phyloP scores from a whole-genome alignment of 2,888 invertebrate species.

The Tetrapedia diversipes region DNA sequence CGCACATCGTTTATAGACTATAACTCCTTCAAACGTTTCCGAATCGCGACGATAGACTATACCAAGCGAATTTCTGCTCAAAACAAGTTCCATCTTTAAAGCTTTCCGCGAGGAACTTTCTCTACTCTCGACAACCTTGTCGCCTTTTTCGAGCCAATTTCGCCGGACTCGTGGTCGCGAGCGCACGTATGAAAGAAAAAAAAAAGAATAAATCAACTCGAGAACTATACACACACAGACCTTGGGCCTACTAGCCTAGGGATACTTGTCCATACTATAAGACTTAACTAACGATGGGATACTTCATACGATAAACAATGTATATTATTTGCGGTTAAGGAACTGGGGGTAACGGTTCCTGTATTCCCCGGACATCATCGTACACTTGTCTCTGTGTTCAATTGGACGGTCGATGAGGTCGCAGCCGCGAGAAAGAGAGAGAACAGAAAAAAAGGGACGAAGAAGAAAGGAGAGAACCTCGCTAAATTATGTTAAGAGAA shows the following conservation, averaged over 20 bases:
- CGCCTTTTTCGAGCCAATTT: constrained; percentile 4
- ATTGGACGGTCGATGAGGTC: constrained; percentile 71
- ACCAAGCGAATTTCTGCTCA: constrained; percentile 38
- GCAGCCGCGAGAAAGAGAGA: constrained; percentile 27
- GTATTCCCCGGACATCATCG: constrained; percentile 78
- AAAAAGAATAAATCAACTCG: constrained; percentile 65
- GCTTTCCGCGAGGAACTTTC: neutral
- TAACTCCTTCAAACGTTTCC: neutral
- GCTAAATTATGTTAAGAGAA: constrained; percentile 33
- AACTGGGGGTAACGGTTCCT: constrained; percentile 78
- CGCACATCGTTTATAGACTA: neutral
- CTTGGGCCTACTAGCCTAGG: constrained; percentile 80
- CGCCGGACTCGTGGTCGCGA: constrained; percentile 45
- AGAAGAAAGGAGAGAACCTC: constrained; percentile 27
- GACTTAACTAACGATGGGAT: constrained; percentile 82
- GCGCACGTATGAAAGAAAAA: constrained; percentile 42
- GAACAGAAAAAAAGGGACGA: constrained; percentile 5
- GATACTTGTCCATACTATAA: constrained; percentile 82
- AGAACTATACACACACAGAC: constrained; percentile 73
- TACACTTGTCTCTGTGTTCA: constrained; percentile 74
- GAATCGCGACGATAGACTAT: constrained; percentile 5
- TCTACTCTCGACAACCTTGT: neutral
- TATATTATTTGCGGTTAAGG: constrained; percentile 80
- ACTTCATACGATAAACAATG: constrained; percentile 79
- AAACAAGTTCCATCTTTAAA: constrained; percentile 20